These are phyloP conservation scores for Triplophysa tibetana DNA, from an alignment of 2,113 vertebrate species.

Conservation along the genomic window DNA sequence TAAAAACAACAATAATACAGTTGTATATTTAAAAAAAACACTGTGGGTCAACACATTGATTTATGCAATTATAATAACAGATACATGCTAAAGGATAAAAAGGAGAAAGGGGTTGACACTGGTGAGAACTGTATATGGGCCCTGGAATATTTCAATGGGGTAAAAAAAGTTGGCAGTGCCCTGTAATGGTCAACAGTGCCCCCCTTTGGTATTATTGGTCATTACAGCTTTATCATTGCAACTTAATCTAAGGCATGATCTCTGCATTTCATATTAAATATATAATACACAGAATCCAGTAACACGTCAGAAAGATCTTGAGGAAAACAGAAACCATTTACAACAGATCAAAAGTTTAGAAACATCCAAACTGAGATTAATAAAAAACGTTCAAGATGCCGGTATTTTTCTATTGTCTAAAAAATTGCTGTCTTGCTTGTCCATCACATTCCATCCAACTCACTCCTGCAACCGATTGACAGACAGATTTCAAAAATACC, in stretches of 20 bases:
- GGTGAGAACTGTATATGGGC: not conserved
- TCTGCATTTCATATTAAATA: not conserved
- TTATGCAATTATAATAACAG: not conserved
- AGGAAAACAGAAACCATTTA: not conserved
- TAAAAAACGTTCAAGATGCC: not conserved
- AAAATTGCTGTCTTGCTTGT: not conserved
- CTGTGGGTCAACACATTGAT: not conserved
- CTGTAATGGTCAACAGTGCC: constrained; percentile 22
- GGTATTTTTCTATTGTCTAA: not conserved
- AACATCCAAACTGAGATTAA: constrained; percentile 33
- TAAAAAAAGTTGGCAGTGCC: not conserved
- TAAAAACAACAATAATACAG: not conserved
- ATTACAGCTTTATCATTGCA: constrained; percentile 47
- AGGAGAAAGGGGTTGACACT: not conserved
- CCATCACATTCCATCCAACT: not conserved
- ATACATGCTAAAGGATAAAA: not conserved
- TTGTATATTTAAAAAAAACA: not conserved
- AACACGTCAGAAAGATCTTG: not conserved
- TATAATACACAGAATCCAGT: not conserved
- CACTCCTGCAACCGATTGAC: constrained; percentile 16
- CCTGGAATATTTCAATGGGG: constrained; percentile 18
- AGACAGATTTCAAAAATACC: constrained; percentile 24
- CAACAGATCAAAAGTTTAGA: not conserved
- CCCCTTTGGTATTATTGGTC: constrained; percentile 50
- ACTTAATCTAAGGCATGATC: not conserved